These are phyloP conservation scores for Netelia melanura DNA, from an alignment of 2,888 invertebrate genomes.

Conservation along the genomic window DNA sequence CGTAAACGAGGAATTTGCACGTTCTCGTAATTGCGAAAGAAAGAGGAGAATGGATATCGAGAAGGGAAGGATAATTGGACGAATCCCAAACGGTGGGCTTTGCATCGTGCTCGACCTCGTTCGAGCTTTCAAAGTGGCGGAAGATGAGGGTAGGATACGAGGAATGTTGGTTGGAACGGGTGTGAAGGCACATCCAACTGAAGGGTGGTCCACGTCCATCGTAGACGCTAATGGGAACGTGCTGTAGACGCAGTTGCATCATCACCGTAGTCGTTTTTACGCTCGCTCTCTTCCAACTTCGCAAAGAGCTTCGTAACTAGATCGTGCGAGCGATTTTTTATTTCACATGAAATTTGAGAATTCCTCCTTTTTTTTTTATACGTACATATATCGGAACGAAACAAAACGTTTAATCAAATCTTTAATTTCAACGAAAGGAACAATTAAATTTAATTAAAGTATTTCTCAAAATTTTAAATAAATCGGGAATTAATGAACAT, in stretches of 20 bases:
- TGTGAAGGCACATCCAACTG: not conserved
- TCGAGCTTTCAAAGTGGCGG: not conserved
- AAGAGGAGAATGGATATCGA: not conserved
- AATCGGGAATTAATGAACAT: too few relatives aligned
- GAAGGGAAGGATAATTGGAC: slow-evolving; percentile 6
- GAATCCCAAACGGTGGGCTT: not conserved
- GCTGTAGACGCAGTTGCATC: slow-evolving; percentile 36
- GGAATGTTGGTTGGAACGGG: slow-evolving; percentile 1
- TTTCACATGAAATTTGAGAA: too few relatives aligned
- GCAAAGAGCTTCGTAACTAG: too few relatives aligned
- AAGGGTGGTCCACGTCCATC: not conserved
- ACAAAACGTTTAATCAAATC: too few relatives aligned
- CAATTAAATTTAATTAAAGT: too few relatives aligned
- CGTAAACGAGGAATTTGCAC: not conserved
- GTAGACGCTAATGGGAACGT: slow-evolving; percentile 21
- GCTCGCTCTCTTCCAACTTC: not conserved
- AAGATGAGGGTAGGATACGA: not conserved
- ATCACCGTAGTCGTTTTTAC: not conserved
- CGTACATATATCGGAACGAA: too few relatives aligned
- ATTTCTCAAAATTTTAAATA: too few relatives aligned
- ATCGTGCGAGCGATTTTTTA: too few relatives aligned
- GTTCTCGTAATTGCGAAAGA: not conserved
- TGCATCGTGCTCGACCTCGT: slow-evolving; percentile 19
- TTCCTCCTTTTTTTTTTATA: too few relatives aligned
- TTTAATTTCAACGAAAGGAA: too few relatives aligned